Conservation (phyloP, 2,113 vertebrate genomes). For the Podocnemis expansa region DNA sequence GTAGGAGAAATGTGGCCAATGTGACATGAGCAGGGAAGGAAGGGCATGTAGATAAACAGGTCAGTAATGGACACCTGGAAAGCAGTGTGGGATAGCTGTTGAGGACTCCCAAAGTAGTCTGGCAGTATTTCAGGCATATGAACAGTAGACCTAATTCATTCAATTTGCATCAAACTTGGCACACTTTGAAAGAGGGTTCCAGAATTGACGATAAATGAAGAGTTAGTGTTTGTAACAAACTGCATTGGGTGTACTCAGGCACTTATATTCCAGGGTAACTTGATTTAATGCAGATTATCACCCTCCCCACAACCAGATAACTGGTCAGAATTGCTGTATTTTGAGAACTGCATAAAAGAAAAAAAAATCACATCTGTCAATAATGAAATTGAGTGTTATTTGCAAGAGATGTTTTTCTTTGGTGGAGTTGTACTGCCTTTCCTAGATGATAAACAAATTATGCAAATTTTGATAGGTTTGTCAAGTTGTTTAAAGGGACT, state of each 20-base stretch:
- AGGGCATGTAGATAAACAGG: neutral
- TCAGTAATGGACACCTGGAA: neutral
- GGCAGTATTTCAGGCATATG: neutral
- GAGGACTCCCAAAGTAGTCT: neutral
- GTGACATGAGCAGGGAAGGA: neutral
- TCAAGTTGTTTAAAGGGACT: conserved; percentile 1
- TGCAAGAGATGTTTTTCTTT: conserved; percentile 31
- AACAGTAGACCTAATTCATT: neutral
- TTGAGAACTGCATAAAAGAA: neutral
- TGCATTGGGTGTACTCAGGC: neutral
- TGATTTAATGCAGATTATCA: neutral
- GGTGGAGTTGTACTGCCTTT: conserved; percentile 6
- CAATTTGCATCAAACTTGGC: neutral
- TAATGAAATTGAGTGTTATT: neutral
- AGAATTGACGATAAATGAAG: neutral
- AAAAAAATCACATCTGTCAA: neutral
- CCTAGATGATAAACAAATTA: conserved; percentile 45
- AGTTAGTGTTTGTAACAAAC: neutral
- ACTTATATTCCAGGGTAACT: neutral
- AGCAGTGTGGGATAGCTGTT: neutral
- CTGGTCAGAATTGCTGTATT: neutral
- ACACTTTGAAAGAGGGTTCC: neutral
- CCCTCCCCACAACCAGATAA: neutral
- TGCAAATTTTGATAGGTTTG: conserved; percentile 22
- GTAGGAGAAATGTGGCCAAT: neutral